Percentiles rank a stretch among this genome's conserved stretches.
Conservation (phyloP, 2,888 invertebrate genomes). For the Cartodere bifasciata region DNA sequence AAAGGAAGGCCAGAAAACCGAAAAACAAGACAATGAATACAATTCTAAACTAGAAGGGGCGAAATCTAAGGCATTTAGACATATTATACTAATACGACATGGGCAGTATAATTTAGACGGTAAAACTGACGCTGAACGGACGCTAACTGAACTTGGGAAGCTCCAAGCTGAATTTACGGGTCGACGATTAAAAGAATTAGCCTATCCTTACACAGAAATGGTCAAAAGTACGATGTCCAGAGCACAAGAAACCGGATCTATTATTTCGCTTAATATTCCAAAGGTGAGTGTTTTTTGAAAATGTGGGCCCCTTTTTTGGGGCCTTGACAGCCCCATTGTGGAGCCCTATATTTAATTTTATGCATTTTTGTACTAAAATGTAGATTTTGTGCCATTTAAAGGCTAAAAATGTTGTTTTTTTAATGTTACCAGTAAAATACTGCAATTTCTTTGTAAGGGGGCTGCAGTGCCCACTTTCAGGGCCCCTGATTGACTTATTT, state of each 20-base stretch:
- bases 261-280: constrained; percentile 61
- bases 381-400: too few species aligned
- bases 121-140: constrained; percentile 54
- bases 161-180: constrained; percentile 82
- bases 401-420: too few species aligned
- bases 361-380: too few species aligned
- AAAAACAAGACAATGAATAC: constrained; percentile 54
- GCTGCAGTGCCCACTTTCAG: too few species aligned
- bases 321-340: too few species aligned
- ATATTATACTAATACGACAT: constrained; percentile 83
- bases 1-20: constrained; percentile 36
- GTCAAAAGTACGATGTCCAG: constrained; percentile 86
- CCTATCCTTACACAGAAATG: constrained; percentile 66
- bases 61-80: constrained; percentile 53
- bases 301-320: too few species aligned
- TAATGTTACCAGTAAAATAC: too few species aligned
- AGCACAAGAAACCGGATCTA: constrained; percentile 80
- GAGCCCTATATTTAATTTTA: too few species aligned
- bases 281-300: constrained; percentile 20
- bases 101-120: constrained; percentile 84
- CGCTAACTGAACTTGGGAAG: constrained; percentile 67
- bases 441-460: too few species aligned
- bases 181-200: constrained; percentile 60
- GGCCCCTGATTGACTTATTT: too few species aligned
- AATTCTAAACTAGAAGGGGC: constrained; percentile 53